phyloP scores from a whole-genome alignment of 1,140 invertebrate species.

The Phymastichus coffea region DNA sequence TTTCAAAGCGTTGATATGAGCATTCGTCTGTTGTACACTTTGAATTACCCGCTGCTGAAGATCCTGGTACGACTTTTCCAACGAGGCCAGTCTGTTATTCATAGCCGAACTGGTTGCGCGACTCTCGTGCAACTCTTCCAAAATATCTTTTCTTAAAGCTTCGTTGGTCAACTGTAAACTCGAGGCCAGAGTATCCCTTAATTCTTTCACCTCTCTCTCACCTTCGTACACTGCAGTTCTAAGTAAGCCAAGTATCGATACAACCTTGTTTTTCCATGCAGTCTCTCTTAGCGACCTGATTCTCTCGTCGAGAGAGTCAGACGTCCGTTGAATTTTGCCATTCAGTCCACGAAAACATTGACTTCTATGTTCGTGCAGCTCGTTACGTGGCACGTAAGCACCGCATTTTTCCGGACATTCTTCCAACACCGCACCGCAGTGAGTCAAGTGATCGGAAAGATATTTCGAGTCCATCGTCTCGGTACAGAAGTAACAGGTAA shows the following conservation, averaged over 20 bases:
- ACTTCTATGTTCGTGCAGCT: constrained; percentile 59
- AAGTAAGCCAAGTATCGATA: constrained; percentile 35
- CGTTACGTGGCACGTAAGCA: constrained; percentile 64
- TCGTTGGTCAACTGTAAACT: constrained; percentile 29
- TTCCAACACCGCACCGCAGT: constrained; percentile 68
- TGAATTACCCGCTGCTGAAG: constrained; percentile 28
- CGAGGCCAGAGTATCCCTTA: constrained; percentile 29
- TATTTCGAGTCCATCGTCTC: constrained; percentile 60
- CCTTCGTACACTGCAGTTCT: constrained; percentile 32
- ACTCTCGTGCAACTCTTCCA: constrained; percentile 24
- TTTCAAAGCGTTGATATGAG: constrained; percentile 9
- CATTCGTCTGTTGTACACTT: constrained; percentile 32
- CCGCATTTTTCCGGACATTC: constrained; percentile 67
- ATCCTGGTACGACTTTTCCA: constrained; percentile 30
- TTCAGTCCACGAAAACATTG: constrained; percentile 50
- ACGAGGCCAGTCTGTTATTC: constrained; percentile 24
- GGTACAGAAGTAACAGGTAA: constrained; percentile 64
- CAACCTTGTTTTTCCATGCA: constrained; percentile 39
- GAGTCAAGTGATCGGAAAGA: constrained; percentile 63
- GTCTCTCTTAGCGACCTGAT: constrained; percentile 8
- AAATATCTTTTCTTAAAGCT: constrained; percentile 26
- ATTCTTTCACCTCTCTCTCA: constrained; percentile 33
- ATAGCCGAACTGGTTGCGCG: constrained; percentile 5
- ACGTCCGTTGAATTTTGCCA: constrained; percentile 32
- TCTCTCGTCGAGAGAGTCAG: background rate